A percentile compares a stretch with the other conserved stretches of the same genome.
Conservation (phyloP, 1,140 invertebrate species). For the Dendrolimus punctatus region DNA sequence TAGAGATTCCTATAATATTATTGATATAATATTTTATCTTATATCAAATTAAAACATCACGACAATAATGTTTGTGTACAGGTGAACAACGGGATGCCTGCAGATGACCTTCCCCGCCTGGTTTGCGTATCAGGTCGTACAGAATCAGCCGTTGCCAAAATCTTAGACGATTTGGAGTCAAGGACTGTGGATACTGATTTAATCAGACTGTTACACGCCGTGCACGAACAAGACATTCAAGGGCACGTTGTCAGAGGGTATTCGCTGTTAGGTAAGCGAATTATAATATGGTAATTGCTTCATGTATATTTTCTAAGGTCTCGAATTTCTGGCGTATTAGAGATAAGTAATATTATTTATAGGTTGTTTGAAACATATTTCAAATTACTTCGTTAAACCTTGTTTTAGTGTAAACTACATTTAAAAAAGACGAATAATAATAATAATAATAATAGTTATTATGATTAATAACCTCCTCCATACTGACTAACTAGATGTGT, state of each 20-base stretch:
- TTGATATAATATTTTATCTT: no score
- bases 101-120: constrained; percentile 72
- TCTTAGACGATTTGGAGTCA: constrained; percentile 78
- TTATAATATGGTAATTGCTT: neutral
- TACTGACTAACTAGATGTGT: no score
- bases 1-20: no score
- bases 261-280: constrained; percentile 68
- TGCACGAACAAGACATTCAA: constrained; percentile 70
- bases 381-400: no score
- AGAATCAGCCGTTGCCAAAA: constrained; percentile 76
- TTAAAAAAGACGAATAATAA: no score
- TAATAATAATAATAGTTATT: no score
- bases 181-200: constrained; percentile 74
- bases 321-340: no score
- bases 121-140: constrained; percentile 73
- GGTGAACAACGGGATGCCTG: constrained; percentile 66
- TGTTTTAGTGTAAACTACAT: no score
- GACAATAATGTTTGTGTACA: constrained; percentile 7
- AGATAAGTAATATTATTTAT: no score
- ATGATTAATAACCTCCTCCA: no score
- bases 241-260: constrained; percentile 75
- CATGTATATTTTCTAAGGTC: neutral
- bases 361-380: no score
- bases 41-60: no score
- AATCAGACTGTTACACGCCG: constrained; percentile 71